Percentiles rank a stretch among this genome's conserved stretches.
These are phyloP conservation scores for Dermatophagoides farinae DNA, from an alignment of 1,140 invertebrate genomes.

Conservation along the genomic window DNA sequence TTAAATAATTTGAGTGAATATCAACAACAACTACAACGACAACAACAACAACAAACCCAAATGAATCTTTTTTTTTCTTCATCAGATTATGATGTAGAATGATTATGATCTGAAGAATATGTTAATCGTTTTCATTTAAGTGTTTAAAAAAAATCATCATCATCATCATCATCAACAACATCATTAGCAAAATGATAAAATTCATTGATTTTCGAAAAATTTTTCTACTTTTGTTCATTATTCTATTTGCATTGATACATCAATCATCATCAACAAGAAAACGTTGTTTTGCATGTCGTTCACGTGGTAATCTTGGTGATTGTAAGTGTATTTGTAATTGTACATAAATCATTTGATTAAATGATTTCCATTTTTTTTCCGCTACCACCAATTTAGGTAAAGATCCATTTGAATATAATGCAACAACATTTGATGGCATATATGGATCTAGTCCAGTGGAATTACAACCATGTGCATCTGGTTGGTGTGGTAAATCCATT, in stretches of 20 bases:
- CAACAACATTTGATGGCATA: constrained; percentile 22
- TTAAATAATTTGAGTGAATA: too few species aligned
- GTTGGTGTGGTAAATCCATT: constrained; percentile 77
- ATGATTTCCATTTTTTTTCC: neutral
- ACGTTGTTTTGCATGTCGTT: constrained; percentile 57
- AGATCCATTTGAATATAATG: constrained; percentile 57
- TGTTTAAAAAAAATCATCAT: too few species aligned
- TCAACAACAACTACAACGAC: neutral
- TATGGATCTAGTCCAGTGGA: constrained; percentile 35
- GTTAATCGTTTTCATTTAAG: too few species aligned
- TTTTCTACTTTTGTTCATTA: too few species aligned
- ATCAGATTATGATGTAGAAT: too few species aligned
- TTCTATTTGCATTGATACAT: neutral
- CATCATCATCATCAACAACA: too few species aligned
- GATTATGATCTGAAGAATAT: too few species aligned
- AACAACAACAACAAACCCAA: neutral
- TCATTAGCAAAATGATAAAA: too few species aligned
- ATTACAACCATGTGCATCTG: constrained; percentile 59
- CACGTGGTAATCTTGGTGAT: constrained; percentile 58
- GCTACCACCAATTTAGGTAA: too few species aligned
- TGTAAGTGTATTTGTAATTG: constrained; percentile 32
- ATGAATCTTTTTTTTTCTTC: too few species aligned
- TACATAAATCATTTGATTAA: neutral
- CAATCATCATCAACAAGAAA: constrained; percentile 23
- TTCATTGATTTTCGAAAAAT: too few species aligned